Percentiles rank a stretch among this genome's conserved stretches.
These are phyloP conservation scores for Ornithoptera alexandrae DNA, from an alignment of 2,888 invertebrate genomes.

Conservation along the genomic window DNA sequence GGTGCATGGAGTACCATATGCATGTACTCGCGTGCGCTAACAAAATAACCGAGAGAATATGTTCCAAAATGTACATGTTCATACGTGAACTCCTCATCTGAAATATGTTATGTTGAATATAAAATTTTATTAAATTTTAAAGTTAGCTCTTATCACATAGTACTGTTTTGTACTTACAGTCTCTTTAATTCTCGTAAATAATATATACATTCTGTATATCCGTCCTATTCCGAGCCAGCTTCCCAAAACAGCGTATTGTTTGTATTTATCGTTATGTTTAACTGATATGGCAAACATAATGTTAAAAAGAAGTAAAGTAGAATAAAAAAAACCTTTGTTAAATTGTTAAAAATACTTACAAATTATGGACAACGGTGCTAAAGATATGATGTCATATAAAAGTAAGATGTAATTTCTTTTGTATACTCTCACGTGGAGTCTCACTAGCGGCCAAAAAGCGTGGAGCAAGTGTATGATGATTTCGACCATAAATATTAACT, in stretches of 20 bases:
- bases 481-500: conserved; percentile 50
- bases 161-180: conserved; percentile 46
- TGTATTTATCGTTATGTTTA: conserved; percentile 34
- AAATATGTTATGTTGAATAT: conserved; percentile 11
- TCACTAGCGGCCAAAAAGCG: conserved; percentile 55
- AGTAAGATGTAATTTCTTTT: conserved; percentile 48
- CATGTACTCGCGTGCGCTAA: conserved; percentile 58
- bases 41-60: conserved; percentile 44
- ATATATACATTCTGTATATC: conserved; percentile 57
- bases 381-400: conserved; percentile 49
- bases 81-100: conserved; percentile 61
- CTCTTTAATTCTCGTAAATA: conserved; percentile 52
- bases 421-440: conserved; percentile 54
- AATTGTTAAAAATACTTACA: conserved; percentile 49
- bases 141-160: not conserved
- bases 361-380: conserved; percentile 47
- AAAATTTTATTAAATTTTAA: not conserved
- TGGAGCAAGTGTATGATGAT: conserved; percentile 54
- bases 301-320: not conserved
- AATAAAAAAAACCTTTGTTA: not conserved
- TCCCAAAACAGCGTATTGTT: conserved; percentile 39
- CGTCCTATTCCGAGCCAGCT: conserved; percentile 59
- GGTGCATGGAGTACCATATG: conserved; percentile 53
- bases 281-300: conserved; percentile 37
- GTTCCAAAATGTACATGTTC: conserved; percentile 53